phyloP scores from a whole-genome alignment of 2,113 vertebrate species.

The Menidia beryllina region DNA sequence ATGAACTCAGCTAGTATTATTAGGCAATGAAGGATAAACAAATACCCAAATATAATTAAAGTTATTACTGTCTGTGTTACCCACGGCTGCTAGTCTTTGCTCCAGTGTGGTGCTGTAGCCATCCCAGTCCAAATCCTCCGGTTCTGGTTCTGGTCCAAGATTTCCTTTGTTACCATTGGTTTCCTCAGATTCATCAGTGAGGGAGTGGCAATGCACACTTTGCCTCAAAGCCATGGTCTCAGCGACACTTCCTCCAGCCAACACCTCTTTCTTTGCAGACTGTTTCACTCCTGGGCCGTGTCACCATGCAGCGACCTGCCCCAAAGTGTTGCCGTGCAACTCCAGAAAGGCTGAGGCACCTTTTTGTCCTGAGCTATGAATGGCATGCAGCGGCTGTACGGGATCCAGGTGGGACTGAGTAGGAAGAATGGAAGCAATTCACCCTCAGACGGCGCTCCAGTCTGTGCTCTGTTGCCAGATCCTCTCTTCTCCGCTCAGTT shows the following conservation, averaged over 20 bases:
- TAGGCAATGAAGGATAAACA: too few species aligned
- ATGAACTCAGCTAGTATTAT: too few species aligned
- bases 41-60: too few species aligned
- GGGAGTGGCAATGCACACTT: slow-evolving; percentile 37
- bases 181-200: slow-evolving; percentile 65
- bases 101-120: slow-evolving; percentile 79
- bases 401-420: slow-evolving; percentile 41
- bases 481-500: slow-evolving; percentile 19
- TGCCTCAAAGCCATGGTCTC: slow-evolving; percentile 54
- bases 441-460: slow-evolving; percentile 7
- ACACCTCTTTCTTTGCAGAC: neutral
- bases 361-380: neutral
- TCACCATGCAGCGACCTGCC: slow-evolving; percentile 13
- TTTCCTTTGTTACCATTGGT: slow-evolving; percentile 60
- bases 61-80: slow-evolving; percentile 65
- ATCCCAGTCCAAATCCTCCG: slow-evolving; percentile 85
- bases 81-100: slow-evolving; percentile 75
- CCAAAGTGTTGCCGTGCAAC: neutral
- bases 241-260: neutral
- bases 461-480: slow-evolving; percentile 12
- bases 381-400: slow-evolving; percentile 42
- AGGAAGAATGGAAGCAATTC: slow-evolving; percentile 25
- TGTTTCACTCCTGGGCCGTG: slow-evolving; percentile 30
- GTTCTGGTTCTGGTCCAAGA: slow-evolving; percentile 74
- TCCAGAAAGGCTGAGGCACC: slow-evolving; percentile 5